Evolutionary conservation across 2,113 vertebrate genomes (phyloP).

Genomic region (Andinoacara biseriatus): DNA sequence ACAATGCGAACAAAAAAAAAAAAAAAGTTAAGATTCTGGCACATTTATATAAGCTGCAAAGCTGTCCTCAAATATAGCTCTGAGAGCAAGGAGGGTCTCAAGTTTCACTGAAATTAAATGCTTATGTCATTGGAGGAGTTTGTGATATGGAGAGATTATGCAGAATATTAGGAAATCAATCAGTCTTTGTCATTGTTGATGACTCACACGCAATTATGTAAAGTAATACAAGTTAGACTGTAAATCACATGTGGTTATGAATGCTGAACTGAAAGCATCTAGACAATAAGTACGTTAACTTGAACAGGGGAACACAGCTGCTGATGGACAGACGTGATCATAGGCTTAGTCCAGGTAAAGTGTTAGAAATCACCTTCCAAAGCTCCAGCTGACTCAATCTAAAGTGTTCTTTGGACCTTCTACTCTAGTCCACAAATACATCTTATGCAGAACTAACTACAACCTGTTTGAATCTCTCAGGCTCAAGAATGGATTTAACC

Average conservation of each 20-base stretch:
- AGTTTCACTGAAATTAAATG: neutral
- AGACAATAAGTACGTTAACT: neutral
- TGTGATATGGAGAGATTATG: neutral
- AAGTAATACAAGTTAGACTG: no score
- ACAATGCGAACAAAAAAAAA: neutral
- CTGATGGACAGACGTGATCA: conserved; percentile 1
- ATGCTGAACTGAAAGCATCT: neutral
- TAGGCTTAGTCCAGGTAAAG: conserved; percentile 11
- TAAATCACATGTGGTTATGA: neutral
- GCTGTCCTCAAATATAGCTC: neutral
- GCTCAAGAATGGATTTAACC: conserved; percentile 34
- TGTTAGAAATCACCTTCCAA: conserved; percentile 7
- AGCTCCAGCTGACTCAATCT: neutral
- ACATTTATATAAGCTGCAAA: neutral
- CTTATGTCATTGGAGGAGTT: neutral
- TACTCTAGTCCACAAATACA: neutral
- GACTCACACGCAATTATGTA: no score
- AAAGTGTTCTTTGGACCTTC: neutral
- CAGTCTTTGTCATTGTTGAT: neutral
- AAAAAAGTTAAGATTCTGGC: neutral
- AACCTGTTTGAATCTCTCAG: conserved; percentile 69
- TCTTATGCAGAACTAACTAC: conserved; percentile 48
- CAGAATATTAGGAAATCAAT: conserved; percentile 2
- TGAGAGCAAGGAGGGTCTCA: neutral
- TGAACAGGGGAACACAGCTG: neutral